Evolutionary conservation across 2,797 vertebrate species (phyloP).

Genomic region (Urophycis tenuis): DNA sequence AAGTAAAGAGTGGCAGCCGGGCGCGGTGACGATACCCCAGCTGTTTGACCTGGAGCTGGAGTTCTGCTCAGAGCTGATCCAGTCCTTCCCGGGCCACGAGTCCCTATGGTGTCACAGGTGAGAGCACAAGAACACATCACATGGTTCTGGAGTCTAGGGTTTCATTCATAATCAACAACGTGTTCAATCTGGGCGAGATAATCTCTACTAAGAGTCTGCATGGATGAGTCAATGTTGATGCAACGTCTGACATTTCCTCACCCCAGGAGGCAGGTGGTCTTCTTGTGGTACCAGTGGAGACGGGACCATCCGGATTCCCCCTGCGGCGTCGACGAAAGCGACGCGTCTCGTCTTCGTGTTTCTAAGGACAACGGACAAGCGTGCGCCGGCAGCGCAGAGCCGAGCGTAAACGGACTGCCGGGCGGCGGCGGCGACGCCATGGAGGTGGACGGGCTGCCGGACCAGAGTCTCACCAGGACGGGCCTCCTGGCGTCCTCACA

Average conservation of each 20-base stretch:
- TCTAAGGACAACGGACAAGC: constrained; percentile 25
- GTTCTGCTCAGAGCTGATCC: constrained; percentile 87
- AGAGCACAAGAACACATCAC: no score
- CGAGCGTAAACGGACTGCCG: constrained; percentile 38
- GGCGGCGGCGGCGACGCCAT: constrained; percentile 64
- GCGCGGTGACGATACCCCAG: constrained; percentile 48
- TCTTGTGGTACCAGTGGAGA: constrained; percentile 81
- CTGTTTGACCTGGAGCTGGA: constrained; percentile 83
- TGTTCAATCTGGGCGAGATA: background rate
- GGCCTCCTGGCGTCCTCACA: constrained; percentile 70
- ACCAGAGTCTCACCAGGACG: constrained; percentile 81
- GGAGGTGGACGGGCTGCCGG: constrained; percentile 78
- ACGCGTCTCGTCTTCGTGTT: background rate
- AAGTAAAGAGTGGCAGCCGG: constrained; percentile 43
- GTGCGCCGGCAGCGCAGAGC: background rate
- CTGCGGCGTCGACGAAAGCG: constrained; percentile 18
- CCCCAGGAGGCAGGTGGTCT: constrained; percentile 82
- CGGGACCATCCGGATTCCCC: constrained; percentile 58
- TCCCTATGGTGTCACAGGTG: constrained; percentile 97
- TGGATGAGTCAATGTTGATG: background rate
- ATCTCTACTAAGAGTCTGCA: background rate
- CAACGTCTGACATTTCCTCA: background rate
- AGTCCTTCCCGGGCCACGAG: constrained; percentile 91
- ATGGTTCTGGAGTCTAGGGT: background rate
- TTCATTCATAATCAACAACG: background rate